Base-by-base conservation (phyloP, 2,113 vertebrate species). In the Silurus glanis region DNA sequence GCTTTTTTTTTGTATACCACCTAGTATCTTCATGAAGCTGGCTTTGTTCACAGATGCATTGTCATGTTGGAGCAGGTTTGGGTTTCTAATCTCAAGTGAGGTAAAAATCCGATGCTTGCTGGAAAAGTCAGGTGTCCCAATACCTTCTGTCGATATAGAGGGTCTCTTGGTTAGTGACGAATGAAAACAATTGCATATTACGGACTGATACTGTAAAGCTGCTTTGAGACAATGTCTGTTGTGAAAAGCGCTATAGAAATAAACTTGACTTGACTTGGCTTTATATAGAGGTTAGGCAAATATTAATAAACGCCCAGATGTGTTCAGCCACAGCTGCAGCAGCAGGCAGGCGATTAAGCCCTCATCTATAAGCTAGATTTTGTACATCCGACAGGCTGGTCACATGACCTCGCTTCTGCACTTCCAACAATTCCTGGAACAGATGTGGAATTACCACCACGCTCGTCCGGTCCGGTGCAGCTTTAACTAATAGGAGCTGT, bases 321-420 rank as follows among this genome's bases (percentile, higher is more conserved):
- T 53, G 69, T 72, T 72, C 13, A 21, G 25, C 23, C 55, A 59
- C 82, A 83, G 67, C 53, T 74, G 55, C 67, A 37, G 82, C 28
- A 37, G 47, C 17, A 28, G 10, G 79, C 8, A 61, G 64, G 69
- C 83, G 87, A 88, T 86, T 88, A 83, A 83, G 64, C 58, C 69
- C 49, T 83, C 66, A 83, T 47, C 81, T 56, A 86, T 83, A 47
- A 88, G 58, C 82, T 83, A 80, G 87, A 75, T 83, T 37, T 83
- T 62, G 84, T 71, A 16, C 85, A 72, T 58, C 61, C 61, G 23
- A 47, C 80, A 56, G 47, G 28, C 9, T 25, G 5, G 66, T 69
- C 67, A 74, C 82, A 55, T 83, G 82, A 25, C 67, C 55, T 74
- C 67, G 23, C 67, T 55, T 56, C 12, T 17, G 64, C 66, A 56